phyloP scores from a whole-genome alignment of 2,797 vertebrate species.

The Garrulus glandarius region DNA sequence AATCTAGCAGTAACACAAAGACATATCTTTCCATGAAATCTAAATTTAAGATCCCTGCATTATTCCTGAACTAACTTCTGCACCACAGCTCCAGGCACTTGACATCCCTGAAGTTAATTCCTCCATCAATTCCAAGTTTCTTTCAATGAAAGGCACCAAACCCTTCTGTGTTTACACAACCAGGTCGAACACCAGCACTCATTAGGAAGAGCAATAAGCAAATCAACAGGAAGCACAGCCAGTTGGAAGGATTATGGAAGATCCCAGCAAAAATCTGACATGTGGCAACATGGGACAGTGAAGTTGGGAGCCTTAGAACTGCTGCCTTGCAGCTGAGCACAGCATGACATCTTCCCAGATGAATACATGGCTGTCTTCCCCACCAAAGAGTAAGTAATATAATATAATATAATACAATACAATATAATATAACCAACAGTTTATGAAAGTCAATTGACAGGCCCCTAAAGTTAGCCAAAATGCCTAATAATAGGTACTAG shows the following conservation, averaged over 20 bases:
- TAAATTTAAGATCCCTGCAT: neutral
- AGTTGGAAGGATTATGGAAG: neutral
- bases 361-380: neutral
- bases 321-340: accelerated
- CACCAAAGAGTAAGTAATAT: accelerated
- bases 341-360: neutral
- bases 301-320: neutral
- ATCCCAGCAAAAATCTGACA: neutral
- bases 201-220: neutral
- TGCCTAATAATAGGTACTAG: accelerated
- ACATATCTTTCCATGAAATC: neutral
- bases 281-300: accelerated
- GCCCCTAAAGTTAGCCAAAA: neutral
- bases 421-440: neutral
- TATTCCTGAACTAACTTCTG: neutral
- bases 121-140: neutral
- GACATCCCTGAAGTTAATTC: neutral
- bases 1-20: neutral
- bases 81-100: neutral
- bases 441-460: neutral
- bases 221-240: neutral
- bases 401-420: too few species aligned
- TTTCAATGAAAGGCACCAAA: neutral
- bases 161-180: neutral
- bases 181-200: neutral